Conservation (phyloP, 2,888 invertebrate species). For the Sicus ferrugineus region DNA sequence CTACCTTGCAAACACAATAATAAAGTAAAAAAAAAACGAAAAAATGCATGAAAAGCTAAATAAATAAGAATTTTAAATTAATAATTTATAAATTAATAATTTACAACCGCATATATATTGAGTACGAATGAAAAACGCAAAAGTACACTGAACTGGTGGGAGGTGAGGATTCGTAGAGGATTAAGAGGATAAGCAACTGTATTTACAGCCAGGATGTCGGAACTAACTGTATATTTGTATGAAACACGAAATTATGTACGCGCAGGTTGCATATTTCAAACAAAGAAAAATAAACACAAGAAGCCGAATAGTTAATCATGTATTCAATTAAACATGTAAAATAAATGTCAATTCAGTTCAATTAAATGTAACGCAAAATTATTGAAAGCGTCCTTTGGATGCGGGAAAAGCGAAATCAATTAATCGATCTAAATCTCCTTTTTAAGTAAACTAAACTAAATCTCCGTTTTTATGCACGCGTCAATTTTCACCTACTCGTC, state of each 20-base stretch:
- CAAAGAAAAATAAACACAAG: slow-evolving; percentile 8
- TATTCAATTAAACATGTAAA: slow-evolving; percentile 19
- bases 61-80: slow-evolving; percentile 14
- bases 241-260: slow-evolving; percentile 5
- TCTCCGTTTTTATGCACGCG: background rate
- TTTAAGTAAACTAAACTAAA: too few relatives aligned
- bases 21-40: slow-evolving; percentile 1
- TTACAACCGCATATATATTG: background rate
- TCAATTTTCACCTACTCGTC: background rate
- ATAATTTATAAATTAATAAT: slow-evolving; percentile 3
- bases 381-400: background rate
- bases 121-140: background rate
- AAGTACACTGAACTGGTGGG: background rate
- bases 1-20: slow-evolving; percentile 22
- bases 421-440: slow-evolving; percentile 1
- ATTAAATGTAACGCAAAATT: slow-evolving; percentile 37
- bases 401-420: slow-evolving; percentile 10
- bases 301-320: slow-evolving; percentile 38
- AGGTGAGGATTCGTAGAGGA: background rate
- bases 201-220: background rate
- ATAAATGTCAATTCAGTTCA: slow-evolving; percentile 49
- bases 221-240: slow-evolving; percentile 37
- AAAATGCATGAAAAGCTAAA: slow-evolving; percentile 3
- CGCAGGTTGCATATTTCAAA: slow-evolving; percentile 1
- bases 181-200: background rate